Conservation (phyloP, 2,797 vertebrate genomes). For the Gambusia yucatana region DNA sequence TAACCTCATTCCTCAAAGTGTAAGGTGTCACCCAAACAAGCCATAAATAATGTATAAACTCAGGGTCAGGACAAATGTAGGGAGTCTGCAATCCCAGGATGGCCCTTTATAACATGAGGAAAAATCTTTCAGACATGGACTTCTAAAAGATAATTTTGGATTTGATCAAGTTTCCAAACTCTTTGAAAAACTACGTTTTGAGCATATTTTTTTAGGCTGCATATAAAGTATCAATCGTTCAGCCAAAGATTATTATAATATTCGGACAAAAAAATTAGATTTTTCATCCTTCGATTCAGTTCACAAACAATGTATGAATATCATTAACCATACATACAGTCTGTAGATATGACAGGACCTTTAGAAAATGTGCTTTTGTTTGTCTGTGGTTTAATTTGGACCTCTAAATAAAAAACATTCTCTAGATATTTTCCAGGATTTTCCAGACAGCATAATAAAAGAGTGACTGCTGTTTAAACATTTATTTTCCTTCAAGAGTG, state of each 20-base stretch:
- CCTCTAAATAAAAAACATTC: not conserved
- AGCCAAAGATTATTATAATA: not conserved
- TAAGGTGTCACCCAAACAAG: slow-evolving; percentile 21
- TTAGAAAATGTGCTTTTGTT: not conserved
- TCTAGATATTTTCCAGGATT: not conserved
- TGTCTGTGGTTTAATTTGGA: not conserved
- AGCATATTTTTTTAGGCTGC: not conserved
- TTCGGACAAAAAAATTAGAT: not conserved
- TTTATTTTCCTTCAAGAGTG: slow-evolving; percentile 17
- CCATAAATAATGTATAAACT: slow-evolving; percentile 23
- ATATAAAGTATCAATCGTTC: not conserved
- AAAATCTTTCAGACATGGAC: not conserved
- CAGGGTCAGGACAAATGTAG: slow-evolving; percentile 16
- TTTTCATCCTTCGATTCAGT: not conserved
- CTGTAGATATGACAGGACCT: not conserved
- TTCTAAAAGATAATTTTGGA: not conserved
- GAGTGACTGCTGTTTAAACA: not conserved
- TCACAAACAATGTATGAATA: no score
- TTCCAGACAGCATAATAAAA: not conserved
- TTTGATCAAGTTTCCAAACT: slow-evolving; percentile 6
- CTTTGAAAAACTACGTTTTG: not conserved
- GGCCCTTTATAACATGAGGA: not conserved
- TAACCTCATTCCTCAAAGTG: slow-evolving; percentile 7
- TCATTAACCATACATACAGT: not conserved
- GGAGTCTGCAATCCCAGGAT: not conserved